Percentiles rank a stretch among this genome's conserved stretches.
Evolutionary conservation across 2,797 vertebrate genomes (phyloP).

Genomic region (Anguilla obscura): DNA sequence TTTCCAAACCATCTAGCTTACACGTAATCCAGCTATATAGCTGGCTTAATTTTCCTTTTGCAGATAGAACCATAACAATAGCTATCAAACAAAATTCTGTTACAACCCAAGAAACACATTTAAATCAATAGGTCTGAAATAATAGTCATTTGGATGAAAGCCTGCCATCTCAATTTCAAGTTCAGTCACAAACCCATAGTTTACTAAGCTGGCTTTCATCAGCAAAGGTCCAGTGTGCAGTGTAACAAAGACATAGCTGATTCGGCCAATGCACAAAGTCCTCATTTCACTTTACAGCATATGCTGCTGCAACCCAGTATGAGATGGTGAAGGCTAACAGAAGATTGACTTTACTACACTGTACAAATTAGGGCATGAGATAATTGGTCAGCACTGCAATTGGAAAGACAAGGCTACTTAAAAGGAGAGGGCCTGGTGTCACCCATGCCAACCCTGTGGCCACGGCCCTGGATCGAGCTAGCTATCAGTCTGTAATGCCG

Average conservation of each 20-base stretch:
- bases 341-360: background rate
- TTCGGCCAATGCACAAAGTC: background rate
- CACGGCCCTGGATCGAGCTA: background rate
- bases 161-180: background rate
- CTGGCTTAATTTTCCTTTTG: background rate
- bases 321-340: background rate
- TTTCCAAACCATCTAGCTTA: too few species aligned
- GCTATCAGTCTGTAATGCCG: background rate
- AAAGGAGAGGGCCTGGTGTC: background rate
- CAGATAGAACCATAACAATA: background rate
- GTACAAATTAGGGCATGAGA: background rate
- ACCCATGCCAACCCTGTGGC: background rate
- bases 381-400: background rate
- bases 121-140: slow-evolving; percentile 3
- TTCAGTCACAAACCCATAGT: background rate
- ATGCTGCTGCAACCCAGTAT: background rate
- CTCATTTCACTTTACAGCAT: background rate
- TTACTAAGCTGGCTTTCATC: background rate
- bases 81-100: background rate
- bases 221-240: background rate
- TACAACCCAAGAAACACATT: background rate
- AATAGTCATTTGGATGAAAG: background rate
- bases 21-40: too few species aligned
- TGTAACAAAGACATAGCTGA: background rate
- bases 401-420: too few species aligned